Base-by-base conservation (phyloP, 1,140 invertebrate species). In the Drosophila nannoptera region DNA sequence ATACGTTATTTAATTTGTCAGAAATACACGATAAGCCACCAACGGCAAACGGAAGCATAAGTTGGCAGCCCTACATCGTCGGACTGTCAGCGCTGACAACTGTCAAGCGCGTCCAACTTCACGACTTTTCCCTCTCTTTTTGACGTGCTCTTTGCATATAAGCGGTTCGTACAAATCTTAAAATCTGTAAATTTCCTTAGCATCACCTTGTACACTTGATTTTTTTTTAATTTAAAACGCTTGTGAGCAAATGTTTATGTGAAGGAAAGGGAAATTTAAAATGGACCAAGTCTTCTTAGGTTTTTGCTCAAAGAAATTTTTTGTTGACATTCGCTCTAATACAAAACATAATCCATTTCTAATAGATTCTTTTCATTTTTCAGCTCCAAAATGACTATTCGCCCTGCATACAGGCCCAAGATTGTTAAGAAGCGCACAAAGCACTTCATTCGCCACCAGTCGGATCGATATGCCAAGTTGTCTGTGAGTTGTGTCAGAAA, bases 371-470 rank as follows among this genome's bases (percentile, higher is more conserved):
- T 70, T 52, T 48, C 14, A 16, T 42, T 54, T 89, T 88, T 7
- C 72, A 89, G 87, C 68, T 69, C 64, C 64, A 92, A 91, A 90
- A 96, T 97, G 96, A 93, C 95, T 69, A 95, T 97, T 86, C 92
- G 94, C 90, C 96, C 97, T 77, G 93, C 97, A 31, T 95, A 95
- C 76, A 95, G 96, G 88, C 95, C 95, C 2, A 95, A 92, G 78
- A 96, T 98, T 88, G 93, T 99, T 54, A 98, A 99, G 91, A 99
- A 99, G 92, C 93, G 97, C 90, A 97, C 95, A 48, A 99, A 98
- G 92, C 96, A 96, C 90, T 99, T 99, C 90, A 97, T 96, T 83
- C 93, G 98, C 69, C 97, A 99, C 91, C 97, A 99, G 90, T 97
- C 95, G 89, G 97, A 99, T 91, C 93, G 97, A 88, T 99, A 99